Evolutionary conservation across 2,888 invertebrate genomes (phyloP).

Genomic region (Drosophila recens): DNA sequence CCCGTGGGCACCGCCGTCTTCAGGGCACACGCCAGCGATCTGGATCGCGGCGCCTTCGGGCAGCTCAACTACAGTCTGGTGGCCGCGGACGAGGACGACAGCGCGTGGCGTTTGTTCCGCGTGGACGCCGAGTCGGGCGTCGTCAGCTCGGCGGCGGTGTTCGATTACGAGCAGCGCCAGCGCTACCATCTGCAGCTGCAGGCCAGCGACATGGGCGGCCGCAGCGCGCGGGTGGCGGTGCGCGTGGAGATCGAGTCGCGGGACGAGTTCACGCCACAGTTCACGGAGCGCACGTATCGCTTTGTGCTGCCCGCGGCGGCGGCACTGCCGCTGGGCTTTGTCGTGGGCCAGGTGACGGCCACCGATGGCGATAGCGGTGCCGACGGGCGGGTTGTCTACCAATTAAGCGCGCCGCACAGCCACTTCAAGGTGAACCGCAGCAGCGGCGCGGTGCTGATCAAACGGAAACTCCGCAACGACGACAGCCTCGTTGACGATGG

Average conservation of each 20-base stretch:
- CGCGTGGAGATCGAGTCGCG: constrained; percentile 95
- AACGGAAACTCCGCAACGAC: constrained; percentile 89
- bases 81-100: constrained; percentile 87
- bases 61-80: constrained; percentile 93
- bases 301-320: constrained; percentile 90
- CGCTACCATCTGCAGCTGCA: constrained; percentile 94
- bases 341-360: constrained; percentile 95
- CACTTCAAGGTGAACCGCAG: constrained; percentile 95
- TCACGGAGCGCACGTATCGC: constrained; percentile 94
- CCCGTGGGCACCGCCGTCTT: constrained; percentile 94
- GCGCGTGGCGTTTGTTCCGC: constrained; percentile 92
- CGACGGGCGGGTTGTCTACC: constrained; percentile 96
- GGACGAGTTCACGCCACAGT: constrained; percentile 98
- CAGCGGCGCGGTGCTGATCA: constrained; percentile 94
- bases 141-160: constrained; percentile 92
- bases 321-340: constrained; percentile 89
- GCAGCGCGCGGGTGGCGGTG: constrained; percentile 91
- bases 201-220: constrained; percentile 93
- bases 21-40: constrained; percentile 94
- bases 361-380: constrained; percentile 96
- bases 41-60: constrained; percentile 94
- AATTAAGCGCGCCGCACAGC: constrained; percentile 92
- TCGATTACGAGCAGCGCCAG: constrained; percentile 95
- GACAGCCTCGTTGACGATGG: constrained; percentile 88
- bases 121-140: constrained; percentile 92